A percentile compares a stretch with the other conserved stretches of the same genome.
phyloP scores from a whole-genome alignment of 2,113 vertebrate species.

The Cebus imitator region DNA sequence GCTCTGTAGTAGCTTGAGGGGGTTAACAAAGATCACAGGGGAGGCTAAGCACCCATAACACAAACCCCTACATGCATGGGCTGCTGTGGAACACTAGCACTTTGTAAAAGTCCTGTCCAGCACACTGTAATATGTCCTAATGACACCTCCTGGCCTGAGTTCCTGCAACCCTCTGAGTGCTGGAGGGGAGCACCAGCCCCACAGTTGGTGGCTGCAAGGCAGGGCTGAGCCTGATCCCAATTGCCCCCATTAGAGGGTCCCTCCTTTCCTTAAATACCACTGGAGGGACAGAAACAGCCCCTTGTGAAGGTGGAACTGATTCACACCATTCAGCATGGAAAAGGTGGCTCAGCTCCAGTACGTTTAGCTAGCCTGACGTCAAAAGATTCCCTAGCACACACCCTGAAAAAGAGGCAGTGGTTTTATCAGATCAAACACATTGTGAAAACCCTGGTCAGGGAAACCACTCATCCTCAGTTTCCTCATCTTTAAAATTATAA shows the following conservation, averaged over 20 bases:
- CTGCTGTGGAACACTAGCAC: accelerated
- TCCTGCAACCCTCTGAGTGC: not conserved
- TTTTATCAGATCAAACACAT: not conserved
- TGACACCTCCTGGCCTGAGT: not conserved
- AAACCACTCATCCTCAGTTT: not conserved
- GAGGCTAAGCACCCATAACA: not conserved
- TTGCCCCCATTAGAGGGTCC: not conserved
- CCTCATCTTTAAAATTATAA: accelerated
- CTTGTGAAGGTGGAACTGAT: not conserved
- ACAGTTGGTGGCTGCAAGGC: accelerated
- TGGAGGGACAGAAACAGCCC: not conserved
- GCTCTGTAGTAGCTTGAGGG: not conserved
- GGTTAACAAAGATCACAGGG: not conserved
- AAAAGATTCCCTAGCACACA: not conserved
- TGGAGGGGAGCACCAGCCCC: not conserved
- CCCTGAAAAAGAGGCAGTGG: not conserved
- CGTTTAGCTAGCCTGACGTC: not conserved
- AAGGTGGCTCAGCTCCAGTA: not conserved
- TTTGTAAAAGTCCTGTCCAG: not conserved
- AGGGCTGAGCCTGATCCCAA: not conserved
- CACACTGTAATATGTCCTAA: not conserved
- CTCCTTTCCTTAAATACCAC: not conserved
- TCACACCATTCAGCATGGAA: not conserved
- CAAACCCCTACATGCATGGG: accelerated
- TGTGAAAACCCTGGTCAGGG: not conserved